Percentiles rank a stretch among this genome's conserved stretches.
Conservation (phyloP, 2,888 invertebrate genomes). For the Oscheius myriophilus region DNA sequence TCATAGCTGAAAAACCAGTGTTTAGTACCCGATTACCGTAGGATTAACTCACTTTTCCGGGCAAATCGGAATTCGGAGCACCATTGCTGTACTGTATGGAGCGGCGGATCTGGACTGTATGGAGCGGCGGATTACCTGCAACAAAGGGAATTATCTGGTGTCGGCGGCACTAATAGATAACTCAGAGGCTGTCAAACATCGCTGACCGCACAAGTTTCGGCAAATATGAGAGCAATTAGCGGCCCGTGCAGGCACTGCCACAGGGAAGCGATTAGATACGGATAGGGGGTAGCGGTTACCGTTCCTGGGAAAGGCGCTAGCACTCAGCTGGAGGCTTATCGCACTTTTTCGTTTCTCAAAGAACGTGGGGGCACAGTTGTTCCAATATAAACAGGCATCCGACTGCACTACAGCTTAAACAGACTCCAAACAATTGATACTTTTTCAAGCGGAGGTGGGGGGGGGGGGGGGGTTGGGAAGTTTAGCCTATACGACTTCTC, state of each 20-base stretch:
- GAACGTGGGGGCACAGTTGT: too few relatives aligned
- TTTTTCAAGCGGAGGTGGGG: too few relatives aligned
- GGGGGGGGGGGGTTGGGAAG: too few relatives aligned
- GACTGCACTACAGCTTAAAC: too few relatives aligned
- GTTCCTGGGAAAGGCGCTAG: background rate
- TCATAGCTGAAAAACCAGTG: slow-evolving; percentile 16
- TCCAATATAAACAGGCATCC: too few relatives aligned
- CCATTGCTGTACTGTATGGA: slow-evolving; percentile 3
- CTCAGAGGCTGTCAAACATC: slow-evolving; percentile 20
- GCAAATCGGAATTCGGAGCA: slow-evolving; percentile 18
- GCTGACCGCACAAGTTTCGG: slow-evolving; percentile 25
- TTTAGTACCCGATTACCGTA: background rate
- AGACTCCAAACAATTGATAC: too few relatives aligned
- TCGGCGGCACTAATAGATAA: slow-evolving; percentile 26
- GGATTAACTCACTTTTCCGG: slow-evolving; percentile 20
- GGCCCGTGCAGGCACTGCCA: background rate
- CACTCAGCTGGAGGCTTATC: background rate
- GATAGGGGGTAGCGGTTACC: background rate
- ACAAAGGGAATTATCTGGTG: slow-evolving; percentile 22
- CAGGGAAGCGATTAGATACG: background rate
- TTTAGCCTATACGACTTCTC: too few relatives aligned
- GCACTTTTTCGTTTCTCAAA: too few relatives aligned
- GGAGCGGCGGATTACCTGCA: slow-evolving; percentile 28
- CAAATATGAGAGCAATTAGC: slow-evolving; percentile 21
- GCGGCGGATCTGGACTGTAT: slow-evolving; percentile 14